Percentiles rank a stretch among this genome's conserved stretches.
phyloP scores from a whole-genome alignment of 2,797 vertebrate genomes.

The Chanos chanos region DNA sequence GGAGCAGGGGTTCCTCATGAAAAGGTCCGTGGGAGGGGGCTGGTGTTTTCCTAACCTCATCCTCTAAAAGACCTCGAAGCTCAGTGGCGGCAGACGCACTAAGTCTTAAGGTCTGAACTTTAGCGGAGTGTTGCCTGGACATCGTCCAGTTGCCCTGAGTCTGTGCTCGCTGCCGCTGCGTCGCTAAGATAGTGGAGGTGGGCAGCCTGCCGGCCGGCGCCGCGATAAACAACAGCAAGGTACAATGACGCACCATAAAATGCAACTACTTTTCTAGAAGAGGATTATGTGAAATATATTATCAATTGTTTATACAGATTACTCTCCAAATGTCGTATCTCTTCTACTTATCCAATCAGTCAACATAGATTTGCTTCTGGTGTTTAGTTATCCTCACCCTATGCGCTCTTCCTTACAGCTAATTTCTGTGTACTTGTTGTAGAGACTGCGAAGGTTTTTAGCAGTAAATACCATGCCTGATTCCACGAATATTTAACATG shows the following conservation, averaged over 20 bases:
- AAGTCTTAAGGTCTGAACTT: neutral
- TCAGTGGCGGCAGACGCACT: too few relatives aligned
- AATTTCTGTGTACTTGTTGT: too few relatives aligned
- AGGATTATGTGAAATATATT: neutral
- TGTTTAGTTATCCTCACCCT: too few relatives aligned
- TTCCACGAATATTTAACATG: too few relatives aligned
- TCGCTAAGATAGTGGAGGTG: slow-evolving; percentile 23
- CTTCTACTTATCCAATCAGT: too few relatives aligned
- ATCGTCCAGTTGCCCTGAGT: slow-evolving; percentile 37
- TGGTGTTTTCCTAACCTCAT: neutral
- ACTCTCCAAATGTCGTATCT: too few relatives aligned
- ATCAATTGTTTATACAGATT: neutral
- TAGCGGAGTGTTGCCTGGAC: slow-evolving; percentile 39
- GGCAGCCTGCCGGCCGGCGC: slow-evolving; percentile 42
- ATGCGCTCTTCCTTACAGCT: too few relatives aligned
- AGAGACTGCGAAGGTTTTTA: too few relatives aligned
- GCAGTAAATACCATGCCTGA: too few relatives aligned
- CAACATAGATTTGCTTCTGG: too few relatives aligned
- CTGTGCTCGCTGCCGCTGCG: slow-evolving; percentile 30
- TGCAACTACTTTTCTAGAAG: slow-evolving; percentile 13
- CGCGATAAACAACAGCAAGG: slow-evolving; percentile 50
- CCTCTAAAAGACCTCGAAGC: too few relatives aligned
- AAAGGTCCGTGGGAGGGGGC: slow-evolving; percentile 38
- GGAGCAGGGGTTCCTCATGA: neutral
- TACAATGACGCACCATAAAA: slow-evolving; percentile 66